A percentile compares a stretch with the other conserved stretches of the same genome.
These are phyloP conservation scores for Carduelis carduelis DNA, from an alignment of 2,797 vertebrate species.

Conservation along the genomic window DNA sequence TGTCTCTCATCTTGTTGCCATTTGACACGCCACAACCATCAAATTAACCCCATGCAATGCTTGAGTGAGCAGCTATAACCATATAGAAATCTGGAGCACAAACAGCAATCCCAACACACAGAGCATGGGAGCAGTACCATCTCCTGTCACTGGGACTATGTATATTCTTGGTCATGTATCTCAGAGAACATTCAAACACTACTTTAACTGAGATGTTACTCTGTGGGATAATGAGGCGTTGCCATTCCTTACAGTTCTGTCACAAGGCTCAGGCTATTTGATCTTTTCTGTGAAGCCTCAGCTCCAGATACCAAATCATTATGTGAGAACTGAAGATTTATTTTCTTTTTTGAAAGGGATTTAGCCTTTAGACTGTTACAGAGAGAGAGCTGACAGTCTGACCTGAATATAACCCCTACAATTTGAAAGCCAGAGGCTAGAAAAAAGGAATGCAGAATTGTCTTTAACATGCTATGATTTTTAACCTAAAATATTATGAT, in stretches of 20 bases:
- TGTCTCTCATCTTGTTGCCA: background rate
- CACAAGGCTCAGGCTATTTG: conserved; percentile 13
- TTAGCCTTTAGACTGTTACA: conserved; percentile 34
- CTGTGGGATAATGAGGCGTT: background rate
- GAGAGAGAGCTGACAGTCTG: conserved; percentile 41
- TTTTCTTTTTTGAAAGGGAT: conserved; percentile 46
- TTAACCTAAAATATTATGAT: conserved; percentile 28
- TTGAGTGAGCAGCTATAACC: background rate
- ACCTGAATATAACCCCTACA: conserved; percentile 11
- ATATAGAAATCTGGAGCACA: background rate
- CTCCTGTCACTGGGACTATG: background rate
- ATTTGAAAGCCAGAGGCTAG: conserved; percentile 34
- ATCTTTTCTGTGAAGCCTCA: conserved; percentile 43
- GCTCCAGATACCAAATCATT: conserved; percentile 43
- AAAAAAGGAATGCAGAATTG: conserved; percentile 13
- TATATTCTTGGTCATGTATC: background rate
- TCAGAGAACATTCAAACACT: background rate
- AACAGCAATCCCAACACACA: background rate
- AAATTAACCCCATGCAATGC: background rate
- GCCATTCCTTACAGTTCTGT: conserved; percentile 2
- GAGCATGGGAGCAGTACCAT: background rate
- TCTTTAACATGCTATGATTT: conserved; percentile 19
- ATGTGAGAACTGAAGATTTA: conserved; percentile 50
- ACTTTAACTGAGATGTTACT: background rate
- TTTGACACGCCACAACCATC: background rate